Conservation (phyloP, 2,888 invertebrate genomes). For the Mesopsocus fuscifrons region DNA sequence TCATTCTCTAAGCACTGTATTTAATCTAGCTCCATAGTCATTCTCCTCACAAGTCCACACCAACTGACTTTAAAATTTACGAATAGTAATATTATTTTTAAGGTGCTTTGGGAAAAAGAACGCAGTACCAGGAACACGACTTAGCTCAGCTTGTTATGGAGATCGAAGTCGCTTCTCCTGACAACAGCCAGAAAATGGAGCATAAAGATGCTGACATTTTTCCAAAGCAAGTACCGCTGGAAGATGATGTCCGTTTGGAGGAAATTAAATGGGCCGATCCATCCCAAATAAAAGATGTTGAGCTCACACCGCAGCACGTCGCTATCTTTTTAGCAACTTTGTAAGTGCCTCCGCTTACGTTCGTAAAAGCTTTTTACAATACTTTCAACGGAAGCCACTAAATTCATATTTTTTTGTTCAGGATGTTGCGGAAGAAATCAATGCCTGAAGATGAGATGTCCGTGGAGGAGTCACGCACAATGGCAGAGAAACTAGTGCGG, state of each 20-base stretch:
- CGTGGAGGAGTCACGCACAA: slow-evolving; percentile 64
- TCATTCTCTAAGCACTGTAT: too few relatives aligned
- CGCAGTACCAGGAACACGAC: slow-evolving; percentile 66
- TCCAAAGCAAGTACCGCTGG: slow-evolving; percentile 46
- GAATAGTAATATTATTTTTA: too few relatives aligned
- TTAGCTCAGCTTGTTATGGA: slow-evolving; percentile 66
- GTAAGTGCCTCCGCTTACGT: slow-evolving; percentile 33
- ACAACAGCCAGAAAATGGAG: slow-evolving; percentile 28
- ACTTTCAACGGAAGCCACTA: too few relatives aligned
- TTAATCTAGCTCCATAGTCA: too few relatives aligned
- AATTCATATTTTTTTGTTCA: slow-evolving; percentile 22
- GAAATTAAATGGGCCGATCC: slow-evolving; percentile 48
- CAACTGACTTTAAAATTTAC: too few relatives aligned
- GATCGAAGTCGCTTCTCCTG: slow-evolving; percentile 30
- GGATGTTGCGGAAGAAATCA: slow-evolving; percentile 49
- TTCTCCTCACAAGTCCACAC: too few relatives aligned
- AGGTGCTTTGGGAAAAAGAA: slow-evolving; percentile 76
- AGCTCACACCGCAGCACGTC: slow-evolving; percentile 52
- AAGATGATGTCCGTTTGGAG: slow-evolving; percentile 77
- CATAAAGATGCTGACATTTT: slow-evolving; percentile 30
- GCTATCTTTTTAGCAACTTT: slow-evolving; percentile 58
- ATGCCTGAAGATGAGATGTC: slow-evolving; percentile 63
- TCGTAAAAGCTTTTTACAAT: too few relatives aligned
- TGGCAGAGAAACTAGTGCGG: background rate
- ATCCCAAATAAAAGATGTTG: slow-evolving; percentile 27